A percentile compares a stretch with the other conserved stretches of the same genome.
These are phyloP conservation scores for Antheraea yamamai DNA, from an alignment of 2,888 invertebrate species.

Conservation along the genomic window DNA sequence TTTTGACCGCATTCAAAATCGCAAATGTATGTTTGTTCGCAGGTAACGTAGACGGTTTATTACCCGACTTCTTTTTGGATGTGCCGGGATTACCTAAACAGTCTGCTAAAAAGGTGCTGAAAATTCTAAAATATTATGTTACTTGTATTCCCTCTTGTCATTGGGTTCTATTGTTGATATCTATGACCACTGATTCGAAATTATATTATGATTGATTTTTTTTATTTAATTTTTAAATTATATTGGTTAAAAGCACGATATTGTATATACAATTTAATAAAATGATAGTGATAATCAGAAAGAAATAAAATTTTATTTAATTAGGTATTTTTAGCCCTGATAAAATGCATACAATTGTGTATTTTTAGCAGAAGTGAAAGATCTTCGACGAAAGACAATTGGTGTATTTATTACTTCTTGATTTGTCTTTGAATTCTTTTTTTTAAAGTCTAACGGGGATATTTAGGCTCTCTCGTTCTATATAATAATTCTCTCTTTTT, in stretches of 20 bases:
- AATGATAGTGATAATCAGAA: not conserved
- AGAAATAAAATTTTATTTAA: too few relatives aligned
- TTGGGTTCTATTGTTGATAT: slow-evolving; percentile 25
- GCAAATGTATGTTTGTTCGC: slow-evolving; percentile 62
- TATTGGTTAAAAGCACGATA: not conserved
- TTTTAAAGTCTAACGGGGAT: too few relatives aligned
- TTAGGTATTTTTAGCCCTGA: too few relatives aligned
- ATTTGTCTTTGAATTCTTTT: too few relatives aligned
- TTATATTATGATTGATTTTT: not conserved
- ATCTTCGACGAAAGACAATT: too few relatives aligned
- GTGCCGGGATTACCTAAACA: slow-evolving; percentile 46
- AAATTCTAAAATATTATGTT: slow-evolving; percentile 24
- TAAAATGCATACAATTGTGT: too few relatives aligned
- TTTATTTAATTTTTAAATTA: not conserved
- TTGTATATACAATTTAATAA: not conserved
- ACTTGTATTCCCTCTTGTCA: not conserved
- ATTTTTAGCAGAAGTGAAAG: too few relatives aligned
- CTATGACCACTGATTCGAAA: slow-evolving; percentile 51
- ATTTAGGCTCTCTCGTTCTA: too few relatives aligned
- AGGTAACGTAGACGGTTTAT: slow-evolving; percentile 84
- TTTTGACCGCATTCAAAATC: slow-evolving; percentile 33
- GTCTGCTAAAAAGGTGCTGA: slow-evolving; percentile 57
- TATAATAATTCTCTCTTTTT: too few relatives aligned
- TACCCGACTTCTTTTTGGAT: slow-evolving; percentile 95
- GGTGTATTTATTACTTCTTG: too few relatives aligned